Evolutionary conservation across 2,888 invertebrate species (phyloP).

Genomic region (Hetaerina titia): DNA sequence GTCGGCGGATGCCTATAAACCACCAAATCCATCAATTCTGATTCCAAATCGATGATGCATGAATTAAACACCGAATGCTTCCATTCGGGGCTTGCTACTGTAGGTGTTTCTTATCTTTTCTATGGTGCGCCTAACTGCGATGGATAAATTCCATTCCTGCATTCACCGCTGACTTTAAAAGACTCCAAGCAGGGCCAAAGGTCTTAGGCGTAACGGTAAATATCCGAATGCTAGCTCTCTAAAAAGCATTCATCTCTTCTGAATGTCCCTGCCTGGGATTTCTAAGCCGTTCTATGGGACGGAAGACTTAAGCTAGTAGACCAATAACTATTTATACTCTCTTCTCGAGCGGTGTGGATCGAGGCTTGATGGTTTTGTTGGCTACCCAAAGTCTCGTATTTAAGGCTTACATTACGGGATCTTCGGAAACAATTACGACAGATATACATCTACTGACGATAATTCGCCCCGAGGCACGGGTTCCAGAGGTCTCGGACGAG

Average conservation of each 20-base stretch:
- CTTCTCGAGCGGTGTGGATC: background rate
- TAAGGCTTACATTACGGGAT: background rate
- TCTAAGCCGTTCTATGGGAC: constrained; percentile 6
- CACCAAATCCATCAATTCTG: too few species aligned
- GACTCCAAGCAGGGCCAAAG: background rate
- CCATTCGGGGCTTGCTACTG: background rate
- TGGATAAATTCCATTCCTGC: background rate
- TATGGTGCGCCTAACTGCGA: background rate
- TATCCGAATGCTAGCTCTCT: background rate
- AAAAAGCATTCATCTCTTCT: constrained; percentile 4
- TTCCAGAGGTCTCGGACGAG: background rate
- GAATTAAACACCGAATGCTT: background rate
- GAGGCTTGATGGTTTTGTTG: constrained; percentile 15
- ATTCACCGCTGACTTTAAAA: constrained; percentile 6
- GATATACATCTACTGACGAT: background rate
- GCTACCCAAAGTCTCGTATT: background rate
- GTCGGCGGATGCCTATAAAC: too few species aligned
- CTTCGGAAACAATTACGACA: background rate
- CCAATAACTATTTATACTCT: constrained; percentile 23
- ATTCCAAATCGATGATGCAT: background rate
- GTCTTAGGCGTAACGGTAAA: constrained; percentile 14
- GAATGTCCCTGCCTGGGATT: background rate
- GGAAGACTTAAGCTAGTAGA: constrained; percentile 8
- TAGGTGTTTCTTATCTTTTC: background rate
- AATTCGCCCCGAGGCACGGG: background rate